A percentile compares a stretch with the other conserved stretches of the same genome.
Conservation (phyloP, 2,888 invertebrate species). For the Pristionchus japonicus region DNA sequence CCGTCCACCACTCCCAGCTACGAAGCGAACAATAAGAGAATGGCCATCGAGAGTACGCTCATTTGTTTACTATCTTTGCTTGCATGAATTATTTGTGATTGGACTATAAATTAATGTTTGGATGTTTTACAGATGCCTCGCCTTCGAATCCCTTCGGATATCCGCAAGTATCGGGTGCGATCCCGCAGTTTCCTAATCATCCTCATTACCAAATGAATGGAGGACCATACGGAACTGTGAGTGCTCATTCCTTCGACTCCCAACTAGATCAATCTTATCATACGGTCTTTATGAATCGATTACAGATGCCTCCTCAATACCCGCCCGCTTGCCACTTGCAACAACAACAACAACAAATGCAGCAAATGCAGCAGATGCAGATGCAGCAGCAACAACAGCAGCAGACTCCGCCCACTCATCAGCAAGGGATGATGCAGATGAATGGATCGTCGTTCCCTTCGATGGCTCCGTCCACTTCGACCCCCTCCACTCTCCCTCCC, state of each 20-base stretch:
- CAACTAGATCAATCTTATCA: no score
- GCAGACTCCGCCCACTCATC: neutral
- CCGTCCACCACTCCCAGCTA: constrained; percentile 4
- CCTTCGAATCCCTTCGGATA: constrained; percentile 28
- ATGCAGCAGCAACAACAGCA: neutral
- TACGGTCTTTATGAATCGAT: neutral
- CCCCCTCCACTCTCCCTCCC: neutral
- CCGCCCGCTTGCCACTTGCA: neutral
- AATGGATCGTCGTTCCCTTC: neutral
- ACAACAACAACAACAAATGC: neutral
- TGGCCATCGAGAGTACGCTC: neutral
- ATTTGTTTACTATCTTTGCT: neutral
- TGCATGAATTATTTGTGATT: neutral
- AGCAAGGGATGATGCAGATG: neutral
- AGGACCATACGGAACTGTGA: constrained; percentile 19
- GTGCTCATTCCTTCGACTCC: neutral
- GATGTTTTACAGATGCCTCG: neutral
- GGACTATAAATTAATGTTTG: neutral
- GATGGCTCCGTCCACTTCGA: neutral
- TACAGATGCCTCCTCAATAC: neutral
- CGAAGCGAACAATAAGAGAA: neutral
- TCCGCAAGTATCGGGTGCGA: neutral
- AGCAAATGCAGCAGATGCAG: neutral
- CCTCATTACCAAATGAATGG: neutral
- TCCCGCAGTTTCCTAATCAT: neutral